These are phyloP conservation scores for Machimus atricapillus DNA, from an alignment of 2,888 invertebrate species.

Conservation along the genomic window DNA sequence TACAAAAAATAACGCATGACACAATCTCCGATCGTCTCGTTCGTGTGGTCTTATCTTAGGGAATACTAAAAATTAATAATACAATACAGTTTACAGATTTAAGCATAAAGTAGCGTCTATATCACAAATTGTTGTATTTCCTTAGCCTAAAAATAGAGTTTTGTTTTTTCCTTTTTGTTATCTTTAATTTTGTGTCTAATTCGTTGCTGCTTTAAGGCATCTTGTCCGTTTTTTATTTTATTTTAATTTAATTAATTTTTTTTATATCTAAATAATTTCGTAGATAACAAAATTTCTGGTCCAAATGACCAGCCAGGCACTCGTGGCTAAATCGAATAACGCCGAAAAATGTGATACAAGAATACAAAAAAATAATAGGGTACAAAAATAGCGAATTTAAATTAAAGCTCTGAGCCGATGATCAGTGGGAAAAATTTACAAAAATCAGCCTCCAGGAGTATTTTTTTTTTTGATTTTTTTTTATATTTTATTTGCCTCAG, in stretches of 20 bases:
- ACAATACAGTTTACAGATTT: not conserved
- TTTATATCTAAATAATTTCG: not conserved
- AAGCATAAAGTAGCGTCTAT: conserved; percentile 36
- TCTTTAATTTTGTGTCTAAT: not conserved
- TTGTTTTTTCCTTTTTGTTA: not conserved
- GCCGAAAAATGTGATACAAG: not conserved
- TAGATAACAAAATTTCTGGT: not conserved
- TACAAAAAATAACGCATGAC: not conserved
- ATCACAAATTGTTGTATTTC: conserved; percentile 23
- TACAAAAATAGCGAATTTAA: not conserved
- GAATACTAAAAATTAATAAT: conserved; percentile 16
- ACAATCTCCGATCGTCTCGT: not conserved
- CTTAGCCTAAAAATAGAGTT: conserved; percentile 2
- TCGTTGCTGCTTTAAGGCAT: not conserved
- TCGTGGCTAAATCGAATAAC: not conserved
- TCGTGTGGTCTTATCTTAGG: not conserved
- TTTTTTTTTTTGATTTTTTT: not conserved
- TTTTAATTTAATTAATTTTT: no score
- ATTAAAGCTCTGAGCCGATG: not conserved
- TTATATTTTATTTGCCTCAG: not conserved
- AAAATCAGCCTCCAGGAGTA: not conserved
- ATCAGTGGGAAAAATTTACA: not conserved
- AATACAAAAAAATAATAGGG: not conserved
- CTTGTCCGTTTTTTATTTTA: not conserved
- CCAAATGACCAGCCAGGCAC: not conserved